A percentile compares a stretch with the other conserved stretches of the same genome.
Evolutionary conservation across 2,888 invertebrate genomes (phyloP).

Genomic region (Thera obeliscata): DNA sequence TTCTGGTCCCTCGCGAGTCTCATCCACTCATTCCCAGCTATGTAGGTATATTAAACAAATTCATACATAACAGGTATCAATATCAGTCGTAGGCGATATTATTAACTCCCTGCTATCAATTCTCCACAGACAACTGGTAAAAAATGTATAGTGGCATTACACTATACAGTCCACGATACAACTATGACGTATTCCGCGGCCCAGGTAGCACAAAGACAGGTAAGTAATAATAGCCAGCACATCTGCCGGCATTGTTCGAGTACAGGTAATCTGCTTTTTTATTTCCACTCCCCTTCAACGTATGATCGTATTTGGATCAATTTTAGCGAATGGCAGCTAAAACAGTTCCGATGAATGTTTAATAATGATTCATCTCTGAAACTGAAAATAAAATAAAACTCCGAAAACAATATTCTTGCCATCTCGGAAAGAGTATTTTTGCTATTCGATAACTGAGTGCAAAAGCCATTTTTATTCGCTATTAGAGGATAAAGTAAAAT

Average conservation of each 20-base stretch:
- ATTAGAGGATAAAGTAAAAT: too few species aligned
- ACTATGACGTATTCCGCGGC: conserved; percentile 2
- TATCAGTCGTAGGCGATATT: too few species aligned
- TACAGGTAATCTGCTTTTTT: conserved; percentile 24
- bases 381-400: too few species aligned
- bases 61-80: too few species aligned
- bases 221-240: conserved; percentile 27
- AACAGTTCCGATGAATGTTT: background rate
- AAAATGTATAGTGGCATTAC: conserved; percentile 30
- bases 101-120: background rate
- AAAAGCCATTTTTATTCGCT: too few species aligned
- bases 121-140: conserved; percentile 13
- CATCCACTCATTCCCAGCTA: too few species aligned
- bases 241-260: conserved; percentile 26
- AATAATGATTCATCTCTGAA: too few species aligned
- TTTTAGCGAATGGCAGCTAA: background rate
- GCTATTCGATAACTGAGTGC: too few species aligned
- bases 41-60: too few species aligned
- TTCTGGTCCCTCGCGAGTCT: too few species aligned
- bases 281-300: conserved; percentile 13
- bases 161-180: background rate
- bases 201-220: conserved; percentile 25
- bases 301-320: background rate
- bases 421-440: too few species aligned
- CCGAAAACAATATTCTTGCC: too few species aligned